A percentile compares a stretch with the other conserved stretches of the same genome.
Evolutionary conservation across 2,797 vertebrate species (phyloP).

Genomic region (Psittacula derbiana): DNA sequence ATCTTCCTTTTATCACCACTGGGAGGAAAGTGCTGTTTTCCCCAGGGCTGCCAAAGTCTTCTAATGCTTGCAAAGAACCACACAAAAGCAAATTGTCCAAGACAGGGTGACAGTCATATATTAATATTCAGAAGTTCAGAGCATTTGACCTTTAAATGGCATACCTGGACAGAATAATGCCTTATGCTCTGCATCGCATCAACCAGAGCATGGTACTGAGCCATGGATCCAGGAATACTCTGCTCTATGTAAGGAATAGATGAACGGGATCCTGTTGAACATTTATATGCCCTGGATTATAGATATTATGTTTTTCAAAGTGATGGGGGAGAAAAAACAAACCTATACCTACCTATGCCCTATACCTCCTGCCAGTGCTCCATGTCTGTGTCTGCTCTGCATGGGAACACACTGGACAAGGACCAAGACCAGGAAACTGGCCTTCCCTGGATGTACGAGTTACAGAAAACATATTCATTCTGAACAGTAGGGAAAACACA

Average conservation of each 20-base stretch:
- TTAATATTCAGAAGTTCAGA: background rate
- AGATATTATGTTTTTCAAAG: background rate
- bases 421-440: background rate
- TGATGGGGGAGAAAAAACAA: background rate
- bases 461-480: background rate
- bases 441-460: background rate
- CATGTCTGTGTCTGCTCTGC: background rate
- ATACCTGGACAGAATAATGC: background rate
- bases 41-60: background rate
- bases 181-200: background rate
- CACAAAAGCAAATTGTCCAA: background rate
- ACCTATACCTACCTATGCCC: background rate
- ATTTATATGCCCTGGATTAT: background rate
- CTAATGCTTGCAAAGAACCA: conserved; percentile 23
- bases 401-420: background rate
- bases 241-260: background rate
- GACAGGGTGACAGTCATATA: background rate
- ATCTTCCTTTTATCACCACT: conserved; percentile 9
- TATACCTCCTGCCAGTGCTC: background rate
- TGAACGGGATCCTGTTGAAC: background rate
- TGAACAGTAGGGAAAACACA: background rate
- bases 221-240: background rate
- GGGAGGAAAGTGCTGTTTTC: background rate
- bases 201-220: background rate
- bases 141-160: background rate